phyloP scores from a whole-genome alignment of 2,113 vertebrate genomes.

The Semicossyphus pulcher region DNA sequence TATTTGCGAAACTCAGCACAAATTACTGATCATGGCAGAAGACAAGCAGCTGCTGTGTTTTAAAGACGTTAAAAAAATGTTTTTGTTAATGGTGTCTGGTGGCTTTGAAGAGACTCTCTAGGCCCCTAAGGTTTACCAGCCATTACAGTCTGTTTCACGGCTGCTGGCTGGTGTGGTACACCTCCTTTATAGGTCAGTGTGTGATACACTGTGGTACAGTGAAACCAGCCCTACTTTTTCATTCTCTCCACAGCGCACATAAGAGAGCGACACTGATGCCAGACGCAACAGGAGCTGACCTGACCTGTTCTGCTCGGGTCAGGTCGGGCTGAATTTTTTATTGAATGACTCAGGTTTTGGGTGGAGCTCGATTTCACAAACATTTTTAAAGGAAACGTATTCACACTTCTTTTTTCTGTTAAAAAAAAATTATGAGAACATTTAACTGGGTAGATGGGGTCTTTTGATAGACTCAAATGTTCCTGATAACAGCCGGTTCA shows the following conservation, averaged over 20 bases:
- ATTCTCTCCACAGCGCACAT: constrained; percentile 4
- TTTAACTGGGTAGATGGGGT: neutral
- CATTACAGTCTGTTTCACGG: neutral
- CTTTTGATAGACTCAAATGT: neutral
- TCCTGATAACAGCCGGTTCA: neutral
- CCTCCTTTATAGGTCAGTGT: neutral
- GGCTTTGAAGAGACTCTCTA: neutral
- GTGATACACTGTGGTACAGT: neutral
- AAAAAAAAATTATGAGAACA: too few species aligned
- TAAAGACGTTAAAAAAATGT: too few species aligned
- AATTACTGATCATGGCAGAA: too few species aligned
- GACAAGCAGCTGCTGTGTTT: too few species aligned
- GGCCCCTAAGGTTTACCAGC: neutral
- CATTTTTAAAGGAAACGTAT: neutral
- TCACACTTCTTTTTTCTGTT: neutral
- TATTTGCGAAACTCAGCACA: too few species aligned
- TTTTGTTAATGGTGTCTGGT: too few species aligned
- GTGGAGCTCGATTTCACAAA: constrained; percentile 23
- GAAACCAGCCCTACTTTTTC: constrained; percentile 20
- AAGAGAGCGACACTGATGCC: constrained; percentile 28
- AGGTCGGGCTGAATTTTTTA: constrained; percentile 52
- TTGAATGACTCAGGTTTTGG: constrained; percentile 30
- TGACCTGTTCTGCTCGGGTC: constrained; percentile 27
- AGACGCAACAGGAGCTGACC: constrained; percentile 56
- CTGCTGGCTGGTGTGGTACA: neutral